These are phyloP conservation scores for Musca vetustissima DNA, from an alignment of 1,140 invertebrate species.

Conservation along the genomic window DNA sequence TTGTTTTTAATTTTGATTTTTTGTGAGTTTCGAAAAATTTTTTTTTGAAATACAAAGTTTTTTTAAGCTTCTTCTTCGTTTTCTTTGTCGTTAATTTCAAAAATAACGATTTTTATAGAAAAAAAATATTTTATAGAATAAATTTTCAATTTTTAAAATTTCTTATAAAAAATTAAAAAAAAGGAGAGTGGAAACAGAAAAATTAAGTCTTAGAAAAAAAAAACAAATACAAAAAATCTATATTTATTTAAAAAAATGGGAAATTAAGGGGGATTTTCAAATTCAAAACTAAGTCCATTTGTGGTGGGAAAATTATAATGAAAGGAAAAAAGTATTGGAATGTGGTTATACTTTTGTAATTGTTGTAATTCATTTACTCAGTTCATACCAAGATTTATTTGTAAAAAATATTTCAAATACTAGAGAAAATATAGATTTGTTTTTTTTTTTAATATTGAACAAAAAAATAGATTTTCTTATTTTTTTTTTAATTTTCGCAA, in stretches of 20 bases:
- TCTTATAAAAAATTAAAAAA: slow-evolving; percentile 11
- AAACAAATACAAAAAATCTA: slow-evolving; percentile 23
- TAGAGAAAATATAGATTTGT: not conserved
- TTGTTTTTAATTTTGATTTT: slow-evolving; percentile 31
- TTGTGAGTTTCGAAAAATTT: slow-evolving; percentile 36
- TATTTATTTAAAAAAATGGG: slow-evolving; percentile 6
- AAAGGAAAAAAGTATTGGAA: slow-evolving; percentile 15
- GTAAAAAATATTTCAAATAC: not conserved
- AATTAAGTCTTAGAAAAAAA: slow-evolving; percentile 20
- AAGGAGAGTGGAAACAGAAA: slow-evolving; percentile 25
- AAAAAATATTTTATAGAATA: not conserved
- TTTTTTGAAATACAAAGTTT: slow-evolving; percentile 35
- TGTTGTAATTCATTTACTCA: too few relatives aligned
- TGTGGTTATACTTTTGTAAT: too few relatives aligned
- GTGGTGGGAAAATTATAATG: too few relatives aligned
- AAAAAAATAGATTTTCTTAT: slow-evolving; percentile 20
- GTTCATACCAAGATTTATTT: too few relatives aligned
- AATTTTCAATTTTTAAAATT: slow-evolving; percentile 15
- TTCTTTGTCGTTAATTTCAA: slow-evolving; percentile 30
- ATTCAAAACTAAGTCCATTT: not conserved
- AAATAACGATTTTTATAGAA: slow-evolving; percentile 9
- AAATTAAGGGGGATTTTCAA: not conserved
- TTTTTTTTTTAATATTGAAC: slow-evolving; percentile 7
- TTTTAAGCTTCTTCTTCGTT: slow-evolving; percentile 34
- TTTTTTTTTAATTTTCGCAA: slow-evolving; percentile 17